These are phyloP conservation scores for Acronicta psi DNA, from an alignment of 2,888 invertebrate genomes.

Conservation along the genomic window DNA sequence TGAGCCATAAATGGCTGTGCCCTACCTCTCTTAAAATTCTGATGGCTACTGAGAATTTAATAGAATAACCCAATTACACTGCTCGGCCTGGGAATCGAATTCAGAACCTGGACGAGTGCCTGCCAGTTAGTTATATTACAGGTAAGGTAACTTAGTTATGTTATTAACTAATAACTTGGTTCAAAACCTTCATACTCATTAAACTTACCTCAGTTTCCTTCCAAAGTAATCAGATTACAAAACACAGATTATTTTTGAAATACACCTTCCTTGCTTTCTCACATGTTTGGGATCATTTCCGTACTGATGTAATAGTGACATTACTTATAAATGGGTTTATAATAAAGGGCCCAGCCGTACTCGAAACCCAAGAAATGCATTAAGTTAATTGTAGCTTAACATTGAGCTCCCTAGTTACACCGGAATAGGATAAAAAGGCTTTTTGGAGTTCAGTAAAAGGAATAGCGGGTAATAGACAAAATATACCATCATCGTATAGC, in stretches of 20 bases:
- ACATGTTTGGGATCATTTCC: constrained; percentile 19
- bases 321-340: constrained; percentile 78
- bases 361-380: constrained; percentile 72
- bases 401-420: constrained; percentile 74
- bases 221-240: constrained; percentile 6
- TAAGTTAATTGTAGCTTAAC: constrained; percentile 74
- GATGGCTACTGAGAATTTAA: too few relatives aligned
- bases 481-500: too few relatives aligned
- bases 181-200: background rate
- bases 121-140: too few relatives aligned
- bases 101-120: too few relatives aligned
- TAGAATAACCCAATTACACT: too few relatives aligned
- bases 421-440: constrained; percentile 31
- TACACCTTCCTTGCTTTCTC: constrained; percentile 1
- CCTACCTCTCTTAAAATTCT: too few relatives aligned
- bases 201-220: background rate
- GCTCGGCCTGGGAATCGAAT: too few relatives aligned
- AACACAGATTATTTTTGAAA: background rate
- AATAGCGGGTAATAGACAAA: too few relatives aligned
- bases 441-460: constrained; percentile 35
- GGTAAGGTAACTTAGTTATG: too few relatives aligned
- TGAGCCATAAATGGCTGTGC: too few relatives aligned
- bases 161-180: background rate
- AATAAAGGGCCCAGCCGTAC: constrained; percentile 69
- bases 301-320: constrained; percentile 61